Evolutionary conservation across 2,888 invertebrate species (phyloP).

Genomic region (Crepidodera aurea): DNA sequence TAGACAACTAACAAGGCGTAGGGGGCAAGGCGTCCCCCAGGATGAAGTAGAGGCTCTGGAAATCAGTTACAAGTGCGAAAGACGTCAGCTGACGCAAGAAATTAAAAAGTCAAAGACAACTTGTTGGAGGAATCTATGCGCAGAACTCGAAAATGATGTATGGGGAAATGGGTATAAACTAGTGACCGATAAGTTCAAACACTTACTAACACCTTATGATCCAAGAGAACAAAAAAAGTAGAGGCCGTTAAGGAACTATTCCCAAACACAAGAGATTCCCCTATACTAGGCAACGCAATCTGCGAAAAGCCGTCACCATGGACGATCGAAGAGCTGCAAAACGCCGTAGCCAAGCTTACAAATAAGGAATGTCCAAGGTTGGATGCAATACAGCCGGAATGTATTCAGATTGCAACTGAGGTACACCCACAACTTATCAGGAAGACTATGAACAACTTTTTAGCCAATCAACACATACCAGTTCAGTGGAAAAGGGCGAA

Average conservation of each 20-base stretch:
- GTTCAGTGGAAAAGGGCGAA: background rate
- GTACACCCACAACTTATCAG: background rate
- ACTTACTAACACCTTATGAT: background rate
- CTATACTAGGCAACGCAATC: background rate
- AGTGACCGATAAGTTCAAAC: background rate
- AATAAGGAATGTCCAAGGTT: background rate
- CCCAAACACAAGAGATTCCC: background rate
- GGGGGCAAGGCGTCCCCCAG: background rate
- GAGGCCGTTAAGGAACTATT: background rate
- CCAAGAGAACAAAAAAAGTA: background rate
- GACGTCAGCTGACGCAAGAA: background rate
- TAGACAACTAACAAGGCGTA: background rate
- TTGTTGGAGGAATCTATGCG: background rate
- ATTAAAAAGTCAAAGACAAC: background rate
- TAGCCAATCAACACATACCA: background rate
- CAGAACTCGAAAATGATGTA: background rate
- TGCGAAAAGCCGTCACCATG: background rate
- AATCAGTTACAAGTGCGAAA: background rate
- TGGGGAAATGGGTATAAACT: background rate
- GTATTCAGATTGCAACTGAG: background rate
- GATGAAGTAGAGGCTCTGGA: background rate
- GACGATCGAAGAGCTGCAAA: background rate
- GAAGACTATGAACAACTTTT: background rate
- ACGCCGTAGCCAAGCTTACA: background rate
- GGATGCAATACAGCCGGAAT: background rate